Evolutionary conservation across 2,113 vertebrate genomes (phyloP).

Genomic region (Felis chaus): DNA sequence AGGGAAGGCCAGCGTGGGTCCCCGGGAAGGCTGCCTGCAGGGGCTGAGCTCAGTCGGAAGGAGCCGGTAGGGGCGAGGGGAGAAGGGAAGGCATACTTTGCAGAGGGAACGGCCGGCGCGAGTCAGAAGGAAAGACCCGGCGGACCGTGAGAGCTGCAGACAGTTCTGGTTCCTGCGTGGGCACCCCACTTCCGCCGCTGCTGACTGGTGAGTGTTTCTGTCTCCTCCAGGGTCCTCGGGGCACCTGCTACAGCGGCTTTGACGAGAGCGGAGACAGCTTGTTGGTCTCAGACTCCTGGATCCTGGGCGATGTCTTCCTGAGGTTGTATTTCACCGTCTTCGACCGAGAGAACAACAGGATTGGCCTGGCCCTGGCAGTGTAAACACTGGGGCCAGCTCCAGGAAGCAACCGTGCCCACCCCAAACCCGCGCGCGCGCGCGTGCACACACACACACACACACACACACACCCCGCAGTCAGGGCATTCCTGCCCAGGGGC

Average conservation of each 20-base stretch:
- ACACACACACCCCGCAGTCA: fast-evolving
- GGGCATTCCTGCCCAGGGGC: fast-evolving
- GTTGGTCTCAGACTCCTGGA: fast-evolving
- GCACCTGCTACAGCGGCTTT: neutral
- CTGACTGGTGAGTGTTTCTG: neutral
- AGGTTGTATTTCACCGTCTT: constrained; percentile 48
- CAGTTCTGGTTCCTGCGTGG: neutral
- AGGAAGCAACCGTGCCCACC: fast-evolving
- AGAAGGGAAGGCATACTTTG: neutral
- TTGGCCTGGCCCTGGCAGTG: neutral
- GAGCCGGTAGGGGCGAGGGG: fast-evolving
- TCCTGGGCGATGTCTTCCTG: constrained; percentile 62
- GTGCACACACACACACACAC: fast-evolving
- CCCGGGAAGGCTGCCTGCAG: neutral
- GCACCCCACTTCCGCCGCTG: neutral
- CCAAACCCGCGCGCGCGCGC: neutral
- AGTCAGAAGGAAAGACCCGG: neutral
- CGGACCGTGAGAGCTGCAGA: fast-evolving
- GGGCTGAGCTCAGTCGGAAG: neutral
- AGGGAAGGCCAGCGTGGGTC: fast-evolving
- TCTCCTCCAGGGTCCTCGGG: fast-evolving
- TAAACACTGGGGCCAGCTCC: neutral
- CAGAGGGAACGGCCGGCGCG: neutral
- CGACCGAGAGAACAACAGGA: constrained; percentile 16
- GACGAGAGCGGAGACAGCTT: fast-evolving